Evolutionary conservation across 1,140 invertebrate genomes (phyloP), one percentile per base, ranked within the genome.

Genomic region (Apocrypta bakeri): DNA sequence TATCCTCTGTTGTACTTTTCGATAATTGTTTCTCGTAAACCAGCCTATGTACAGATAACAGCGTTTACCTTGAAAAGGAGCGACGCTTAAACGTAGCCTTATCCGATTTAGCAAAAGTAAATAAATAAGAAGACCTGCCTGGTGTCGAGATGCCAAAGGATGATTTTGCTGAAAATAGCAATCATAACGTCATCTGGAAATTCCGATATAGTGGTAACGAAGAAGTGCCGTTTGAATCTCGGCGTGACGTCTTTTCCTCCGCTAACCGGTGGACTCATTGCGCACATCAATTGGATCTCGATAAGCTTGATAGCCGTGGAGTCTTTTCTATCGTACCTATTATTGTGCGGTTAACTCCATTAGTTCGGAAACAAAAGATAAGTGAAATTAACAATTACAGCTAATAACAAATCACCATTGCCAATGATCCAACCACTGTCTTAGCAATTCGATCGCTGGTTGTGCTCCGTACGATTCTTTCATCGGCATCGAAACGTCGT

Each of bases 121-220:
- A n/a, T n/a, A n/a, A n/a, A n/a, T n/a, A n/a, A n/a, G n/a, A n/a
- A n/a, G n/a, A n/a, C 21, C 27, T 61, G 88, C 90, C 89, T 95
- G 1, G 96, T 96, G 88, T 98, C 97, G 79, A 99, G 94, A 94
- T 99, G 98, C 98, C 98, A 99, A 1, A 98, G 92, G 92, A 99
- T 94, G 84, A 99, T 98, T 90, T 95, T 96, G 83, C 95, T 96
- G 87, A 98, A 99, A 84, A 99, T 99, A 8, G 95, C 95, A 0
- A 93, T 93, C 93, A 99, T 95, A 4, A 96, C 96, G 1, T 95
- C 93, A 88, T 98, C 97, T 72, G 95, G 94, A 89, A 98, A 98
- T 88, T 98, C 97, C 87, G 98, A 97, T 83, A 99, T 97, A 40
- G 96, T 94, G 24, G 98, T 90, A 71, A 96, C 95, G 88, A 97